Evolutionary conservation across 2,113 vertebrate species (phyloP).

Genomic region (Pyxicephalus adspersus): DNA sequence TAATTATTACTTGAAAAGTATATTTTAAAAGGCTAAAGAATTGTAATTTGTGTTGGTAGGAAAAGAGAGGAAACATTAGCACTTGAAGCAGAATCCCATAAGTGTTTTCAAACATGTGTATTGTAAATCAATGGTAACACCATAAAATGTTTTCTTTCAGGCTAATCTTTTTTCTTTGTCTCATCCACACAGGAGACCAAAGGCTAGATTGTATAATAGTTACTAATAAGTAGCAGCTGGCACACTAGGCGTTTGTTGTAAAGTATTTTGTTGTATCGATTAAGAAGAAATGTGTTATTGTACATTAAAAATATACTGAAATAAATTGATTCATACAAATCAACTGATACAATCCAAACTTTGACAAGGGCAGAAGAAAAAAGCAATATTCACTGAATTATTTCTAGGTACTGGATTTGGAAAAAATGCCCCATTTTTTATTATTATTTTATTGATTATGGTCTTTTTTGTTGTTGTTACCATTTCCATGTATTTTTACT

Average conservation of each 20-base stretch:
- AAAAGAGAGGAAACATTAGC: not conserved
- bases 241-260: slow-evolving; percentile 2
- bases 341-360: not conserved
- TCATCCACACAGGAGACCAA: not conserved
- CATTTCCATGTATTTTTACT: no score
- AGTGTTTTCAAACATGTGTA: slow-evolving; percentile 28
- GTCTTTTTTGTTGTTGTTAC: no score
- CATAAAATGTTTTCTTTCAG: slow-evolving; percentile 27
- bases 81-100: not conserved
- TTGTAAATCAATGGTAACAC: slow-evolving; percentile 35
- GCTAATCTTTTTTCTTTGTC: slow-evolving; percentile 14
- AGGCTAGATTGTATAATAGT: slow-evolving; percentile 33
- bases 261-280: slow-evolving; percentile 13
- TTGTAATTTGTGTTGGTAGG: not conserved
- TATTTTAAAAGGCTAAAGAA: slow-evolving; percentile 12
- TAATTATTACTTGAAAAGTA: slow-evolving; percentile 8
- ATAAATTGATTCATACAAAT: not conserved
- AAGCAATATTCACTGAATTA: no score
- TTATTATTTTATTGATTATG: no score
- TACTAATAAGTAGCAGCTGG: slow-evolving; percentile 29
- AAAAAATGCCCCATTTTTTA: no score
- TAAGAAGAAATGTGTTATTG: slow-evolving; percentile 3
- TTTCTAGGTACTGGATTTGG: no score
- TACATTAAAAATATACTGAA: not conserved
- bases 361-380: no score